Conservation (phyloP, 2,797 vertebrate species). For the Phrynocephalus forsythii region DNA sequence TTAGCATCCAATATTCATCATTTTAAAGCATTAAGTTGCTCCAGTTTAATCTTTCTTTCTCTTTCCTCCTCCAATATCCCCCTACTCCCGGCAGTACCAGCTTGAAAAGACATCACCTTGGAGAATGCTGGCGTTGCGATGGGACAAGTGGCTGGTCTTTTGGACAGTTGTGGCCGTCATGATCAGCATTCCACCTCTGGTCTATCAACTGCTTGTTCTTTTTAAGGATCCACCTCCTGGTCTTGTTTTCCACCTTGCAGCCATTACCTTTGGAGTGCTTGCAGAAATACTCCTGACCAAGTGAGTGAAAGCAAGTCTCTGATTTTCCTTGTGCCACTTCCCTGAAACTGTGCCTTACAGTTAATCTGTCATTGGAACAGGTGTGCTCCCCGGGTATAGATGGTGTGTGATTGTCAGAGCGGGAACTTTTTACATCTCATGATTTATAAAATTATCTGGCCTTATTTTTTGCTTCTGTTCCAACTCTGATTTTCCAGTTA, state of each 20-base stretch:
- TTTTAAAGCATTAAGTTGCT: constrained; percentile 67
- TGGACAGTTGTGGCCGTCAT: constrained; percentile 12
- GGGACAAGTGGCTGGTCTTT: constrained; percentile 69
- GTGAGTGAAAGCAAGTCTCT: constrained; percentile 38
- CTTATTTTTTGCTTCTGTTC: too few species aligned
- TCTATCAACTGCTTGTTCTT: constrained; percentile 64
- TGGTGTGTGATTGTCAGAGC: not conserved
- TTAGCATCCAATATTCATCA: constrained; percentile 64
- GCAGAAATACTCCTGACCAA: constrained; percentile 74
- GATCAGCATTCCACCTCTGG: constrained; percentile 67
- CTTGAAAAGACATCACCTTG: constrained; percentile 73
- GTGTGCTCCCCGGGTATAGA: too few species aligned
- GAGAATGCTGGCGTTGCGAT: constrained; percentile 63
- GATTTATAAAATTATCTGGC: not conserved
- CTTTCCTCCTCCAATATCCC: not conserved
- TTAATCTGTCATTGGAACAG: too few species aligned
- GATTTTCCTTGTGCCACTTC: constrained; percentile 13
- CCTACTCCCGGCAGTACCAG: constrained; percentile 65
- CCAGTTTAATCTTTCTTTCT: constrained; percentile 34
- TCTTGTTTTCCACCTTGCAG: constrained; percentile 66
- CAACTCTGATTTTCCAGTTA: too few species aligned
- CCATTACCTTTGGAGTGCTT: constrained; percentile 66
- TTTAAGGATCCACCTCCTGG: constrained; percentile 70
- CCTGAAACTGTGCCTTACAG: not conserved
- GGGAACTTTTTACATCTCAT: not conserved